Evolutionary conservation across 2,888 invertebrate genomes (phyloP), one percentile per base, ranked within the genome.

Genomic region (Drosophila fulvimacula): DNA sequence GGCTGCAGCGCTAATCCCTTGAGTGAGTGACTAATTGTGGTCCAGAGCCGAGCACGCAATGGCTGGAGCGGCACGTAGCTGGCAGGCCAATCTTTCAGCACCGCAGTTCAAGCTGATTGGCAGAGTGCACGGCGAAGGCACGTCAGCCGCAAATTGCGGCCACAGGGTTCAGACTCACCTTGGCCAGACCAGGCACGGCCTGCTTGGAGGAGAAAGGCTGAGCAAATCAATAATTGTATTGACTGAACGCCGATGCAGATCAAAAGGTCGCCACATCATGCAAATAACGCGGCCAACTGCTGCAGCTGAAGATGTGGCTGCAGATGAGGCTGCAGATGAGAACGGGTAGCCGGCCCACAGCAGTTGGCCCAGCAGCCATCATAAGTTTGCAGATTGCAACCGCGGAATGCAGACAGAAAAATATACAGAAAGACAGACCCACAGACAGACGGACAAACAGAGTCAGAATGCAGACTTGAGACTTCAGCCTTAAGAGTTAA

Each of bases 241-340:
- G 84, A 88, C 84, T 81, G 81, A 80, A 72, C 67, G 74, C 67
- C 75, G 75, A 81, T 76, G 77, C 89, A 81, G 90, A 90, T 90
- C 90, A 90, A 90, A 86, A 89, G 90, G 90, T 90, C 90, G 89
- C 76, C 39, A 53, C 66, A 69, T 73, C 77, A 82, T 82, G 77
- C 78, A 88, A 82, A 72, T 71, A 75, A 73, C 64, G 59, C 73
- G 64, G 46, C 66, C 60, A 59, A 39, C 60, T 30, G 53, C 27
- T 17, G 53, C 56, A 30, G 38, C 48, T 30, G 41, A 13, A 56
- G 51, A 62, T 58, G 48, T 21, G 24, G 63, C 17, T 59, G 66
- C 41, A 42, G 36, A 24, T 34, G 51, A 24, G 9, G 52, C 15
- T 39, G 53, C 10, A 53, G 48, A 65, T 57, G 58, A 44, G 38